Percentiles rank a stretch among this genome's conserved stretches.
These are phyloP conservation scores for Edolisoma coerulescens DNA, from an alignment of 2,113 vertebrate genomes.

Conservation along the genomic window DNA sequence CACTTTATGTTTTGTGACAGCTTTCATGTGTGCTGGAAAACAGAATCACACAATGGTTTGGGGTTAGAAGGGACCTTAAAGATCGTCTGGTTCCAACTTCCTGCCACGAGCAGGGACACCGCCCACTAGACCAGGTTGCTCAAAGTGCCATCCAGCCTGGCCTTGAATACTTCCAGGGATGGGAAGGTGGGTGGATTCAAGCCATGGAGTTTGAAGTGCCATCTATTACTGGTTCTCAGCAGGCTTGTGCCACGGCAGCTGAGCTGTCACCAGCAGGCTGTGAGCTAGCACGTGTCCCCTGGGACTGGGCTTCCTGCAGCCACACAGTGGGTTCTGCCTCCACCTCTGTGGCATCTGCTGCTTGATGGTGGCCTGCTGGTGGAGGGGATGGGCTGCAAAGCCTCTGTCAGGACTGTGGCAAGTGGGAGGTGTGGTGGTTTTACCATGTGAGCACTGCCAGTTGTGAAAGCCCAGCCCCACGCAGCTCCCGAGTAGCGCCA, in stretches of 20 bases:
- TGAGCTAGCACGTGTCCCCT: not conserved
- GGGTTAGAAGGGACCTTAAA: not conserved
- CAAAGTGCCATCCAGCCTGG: not conserved
- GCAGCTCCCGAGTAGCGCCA: not conserved
- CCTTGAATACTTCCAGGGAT: not conserved
- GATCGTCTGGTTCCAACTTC: not conserved
- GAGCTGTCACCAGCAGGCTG: not conserved
- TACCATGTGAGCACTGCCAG: not conserved
- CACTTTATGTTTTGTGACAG: not conserved
- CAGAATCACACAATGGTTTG: not conserved
- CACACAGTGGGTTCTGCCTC: not conserved
- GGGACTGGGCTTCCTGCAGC: not conserved
- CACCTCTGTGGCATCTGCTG: not conserved
- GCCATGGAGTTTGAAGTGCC: not conserved
- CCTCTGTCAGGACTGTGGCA: fast-evolving
- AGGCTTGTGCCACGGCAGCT: not conserved
- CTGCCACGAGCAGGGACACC: not conserved
- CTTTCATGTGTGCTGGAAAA: not conserved
- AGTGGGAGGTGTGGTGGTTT: not conserved
- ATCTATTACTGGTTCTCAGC: not conserved
- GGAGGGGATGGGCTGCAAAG: not conserved
- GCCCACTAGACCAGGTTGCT: not conserved
- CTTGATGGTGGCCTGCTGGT: not conserved
- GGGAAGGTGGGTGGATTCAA: not conserved
- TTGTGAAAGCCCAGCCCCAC: not conserved